Base-by-base conservation (phyloP, 2,797 vertebrate genomes). In the Danio albolineatus region DNA sequence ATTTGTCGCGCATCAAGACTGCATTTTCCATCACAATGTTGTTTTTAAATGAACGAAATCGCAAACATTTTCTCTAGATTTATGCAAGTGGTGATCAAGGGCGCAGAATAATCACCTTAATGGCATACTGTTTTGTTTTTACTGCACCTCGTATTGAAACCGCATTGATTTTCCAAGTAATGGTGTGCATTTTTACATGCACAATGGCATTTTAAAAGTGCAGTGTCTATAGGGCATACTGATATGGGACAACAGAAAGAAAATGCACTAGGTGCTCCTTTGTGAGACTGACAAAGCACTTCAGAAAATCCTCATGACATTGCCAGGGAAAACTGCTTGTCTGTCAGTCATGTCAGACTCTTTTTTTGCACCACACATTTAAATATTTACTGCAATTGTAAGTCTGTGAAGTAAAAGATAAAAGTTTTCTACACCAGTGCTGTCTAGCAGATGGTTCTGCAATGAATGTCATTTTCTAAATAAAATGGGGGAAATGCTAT, bases 211-310 rank as follows among this genome's bases (percentile, higher is more conserved):
- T 46, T 70, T 51, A n/a, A 73, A 73, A 78, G 53, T 73, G 57
- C 59, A 54, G 44, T 8, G 43, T 10, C 80, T 72, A 65, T 51
- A 64, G 77, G 83, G 76, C 66, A 65, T 79, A 78, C 73, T 81
- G 86, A 78, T 61, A 54, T 44, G 16, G 17, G 72, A 65, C 28
- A 56, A 64, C 2, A 57, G 54, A 66, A 59, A 70, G 7, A 13
- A 77, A 83, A 83, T 51, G 69, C 66, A 17, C 75, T 72, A 62
- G 78, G 54, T 61, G 57, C 54, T 59, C 71, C 84, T 89, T 84
- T 87, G 81, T 88, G 53, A 73, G 80, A 65, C 79, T 83, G 83
- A 88, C 86, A 86, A 83, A 73, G 73, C 73, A 66, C 48, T 86
- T 83, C 73, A 19, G 10, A 53, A 78, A 51, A 86, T 82, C 75